phyloP scores from a whole-genome alignment of 2,113 vertebrate species.

The Aegithalos caudatus region DNA sequence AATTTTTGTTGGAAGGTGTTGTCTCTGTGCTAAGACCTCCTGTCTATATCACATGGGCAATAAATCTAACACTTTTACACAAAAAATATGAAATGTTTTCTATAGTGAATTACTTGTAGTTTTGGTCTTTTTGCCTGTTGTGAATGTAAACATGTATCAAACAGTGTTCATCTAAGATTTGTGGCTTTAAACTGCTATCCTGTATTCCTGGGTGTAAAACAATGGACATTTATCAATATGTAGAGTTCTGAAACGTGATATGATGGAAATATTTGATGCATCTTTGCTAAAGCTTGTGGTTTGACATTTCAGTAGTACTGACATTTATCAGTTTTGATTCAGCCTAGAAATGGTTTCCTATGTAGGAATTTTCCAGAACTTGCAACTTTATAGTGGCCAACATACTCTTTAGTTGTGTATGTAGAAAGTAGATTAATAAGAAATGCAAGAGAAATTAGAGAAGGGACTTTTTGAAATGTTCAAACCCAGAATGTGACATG shows the following conservation, averaged over 20 bases:
- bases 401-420: neutral
- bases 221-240: neutral
- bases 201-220: neutral
- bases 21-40: neutral
- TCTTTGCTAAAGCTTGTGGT: neutral
- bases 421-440: neutral
- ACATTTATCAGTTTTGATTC: neutral
- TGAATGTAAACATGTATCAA: neutral
- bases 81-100: neutral
- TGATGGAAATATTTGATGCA: neutral
- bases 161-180: neutral
- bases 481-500: neutral
- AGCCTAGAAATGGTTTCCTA: neutral
- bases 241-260: neutral
- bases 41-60: neutral
- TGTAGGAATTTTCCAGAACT: neutral
- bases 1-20: neutral
- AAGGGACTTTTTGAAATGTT: neutral
- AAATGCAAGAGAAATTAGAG: neutral
- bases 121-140: neutral
- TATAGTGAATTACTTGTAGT: neutral
- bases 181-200: neutral
- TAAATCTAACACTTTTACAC: neutral
- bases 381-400: neutral
- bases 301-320: neutral